phyloP scores from a whole-genome alignment of 1,140 invertebrate genomes.

The Pogonus chalceus region DNA sequence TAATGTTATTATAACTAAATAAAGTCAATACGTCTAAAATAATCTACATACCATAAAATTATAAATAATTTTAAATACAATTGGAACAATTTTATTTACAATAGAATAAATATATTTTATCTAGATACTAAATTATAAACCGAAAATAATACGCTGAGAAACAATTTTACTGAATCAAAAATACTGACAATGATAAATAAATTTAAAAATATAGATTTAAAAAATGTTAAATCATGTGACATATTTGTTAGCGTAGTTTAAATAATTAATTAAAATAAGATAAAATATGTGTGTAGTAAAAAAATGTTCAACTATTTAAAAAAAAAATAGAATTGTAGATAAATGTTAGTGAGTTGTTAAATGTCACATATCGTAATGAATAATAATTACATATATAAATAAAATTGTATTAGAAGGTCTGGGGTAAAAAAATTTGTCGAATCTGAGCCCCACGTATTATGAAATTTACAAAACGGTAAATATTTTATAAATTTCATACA shows the following conservation, averaged over 20 bases:
- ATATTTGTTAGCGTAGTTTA: not conserved
- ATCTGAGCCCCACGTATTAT: not conserved
- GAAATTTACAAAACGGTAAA: not conserved
- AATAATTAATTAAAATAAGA: not conserved
- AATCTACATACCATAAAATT: not conserved
- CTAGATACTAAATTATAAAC: no score
- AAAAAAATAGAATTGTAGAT: no score
- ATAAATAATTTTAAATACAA: no score
- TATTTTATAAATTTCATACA: not conserved
- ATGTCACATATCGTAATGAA: not conserved
- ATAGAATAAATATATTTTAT: not conserved
- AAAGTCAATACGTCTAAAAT: not conserved
- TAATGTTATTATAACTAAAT: not conserved
- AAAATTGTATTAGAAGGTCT: not conserved
- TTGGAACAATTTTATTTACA: not conserved
- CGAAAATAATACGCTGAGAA: no score
- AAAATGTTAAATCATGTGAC: no score
- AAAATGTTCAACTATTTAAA: not conserved
- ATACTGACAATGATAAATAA: no score
- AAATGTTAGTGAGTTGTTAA: not conserved
- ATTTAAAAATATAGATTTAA: no score
- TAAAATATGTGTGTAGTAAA: not conserved
- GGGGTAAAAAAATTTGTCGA: not conserved
- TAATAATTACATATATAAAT: no score
- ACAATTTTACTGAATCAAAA: no score